phyloP scores from a whole-genome alignment of 2,888 invertebrate genomes.

The Caenorhabditis plicata region DNA sequence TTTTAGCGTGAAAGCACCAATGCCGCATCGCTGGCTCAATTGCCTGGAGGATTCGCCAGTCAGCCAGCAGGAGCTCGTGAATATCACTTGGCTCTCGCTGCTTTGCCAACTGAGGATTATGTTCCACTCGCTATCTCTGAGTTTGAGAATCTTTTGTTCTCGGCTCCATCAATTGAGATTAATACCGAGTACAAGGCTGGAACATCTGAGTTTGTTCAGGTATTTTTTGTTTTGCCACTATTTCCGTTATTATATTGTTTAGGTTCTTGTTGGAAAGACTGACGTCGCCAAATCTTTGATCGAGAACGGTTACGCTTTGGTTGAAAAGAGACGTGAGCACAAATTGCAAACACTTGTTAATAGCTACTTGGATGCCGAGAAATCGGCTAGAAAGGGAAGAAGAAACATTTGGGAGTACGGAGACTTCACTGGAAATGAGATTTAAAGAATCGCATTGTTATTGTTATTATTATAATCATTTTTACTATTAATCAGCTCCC shows the following conservation, averaged over 20 bases:
- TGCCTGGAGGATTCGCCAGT: slow-evolving; percentile 78
- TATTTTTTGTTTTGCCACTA: slow-evolving; percentile 5
- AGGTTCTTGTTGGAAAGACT: slow-evolving; percentile 68
- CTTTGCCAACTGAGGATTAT: slow-evolving; percentile 77
- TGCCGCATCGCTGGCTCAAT: slow-evolving; percentile 77
- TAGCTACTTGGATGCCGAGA: slow-evolving; percentile 68
- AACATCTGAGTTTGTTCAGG: slow-evolving; percentile 45
- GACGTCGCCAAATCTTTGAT: slow-evolving; percentile 80
- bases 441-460: slow-evolving; percentile 33
- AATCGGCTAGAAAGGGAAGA: slow-evolving; percentile 71
- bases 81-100: slow-evolving; percentile 81
- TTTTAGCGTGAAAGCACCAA: slow-evolving; percentile 76
- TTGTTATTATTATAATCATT: too few species aligned
- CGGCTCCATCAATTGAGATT: slow-evolving; percentile 38
- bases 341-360: slow-evolving; percentile 78
- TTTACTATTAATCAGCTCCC: too few species aligned
- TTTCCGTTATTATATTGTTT: slow-evolving; percentile 5
- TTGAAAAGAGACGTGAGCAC: slow-evolving; percentile 79
- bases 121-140: slow-evolving; percentile 19
- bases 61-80: slow-evolving; percentile 78
- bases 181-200: slow-evolving; percentile 60
- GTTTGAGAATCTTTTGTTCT: slow-evolving; percentile 26
- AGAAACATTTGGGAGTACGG: slow-evolving; percentile 95
- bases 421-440: slow-evolving; percentile 91
- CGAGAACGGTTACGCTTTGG: slow-evolving; percentile 81